Base-by-base conservation (phyloP, 92 coral and sea anemone species). In the Heteractis magnifica region DNA sequence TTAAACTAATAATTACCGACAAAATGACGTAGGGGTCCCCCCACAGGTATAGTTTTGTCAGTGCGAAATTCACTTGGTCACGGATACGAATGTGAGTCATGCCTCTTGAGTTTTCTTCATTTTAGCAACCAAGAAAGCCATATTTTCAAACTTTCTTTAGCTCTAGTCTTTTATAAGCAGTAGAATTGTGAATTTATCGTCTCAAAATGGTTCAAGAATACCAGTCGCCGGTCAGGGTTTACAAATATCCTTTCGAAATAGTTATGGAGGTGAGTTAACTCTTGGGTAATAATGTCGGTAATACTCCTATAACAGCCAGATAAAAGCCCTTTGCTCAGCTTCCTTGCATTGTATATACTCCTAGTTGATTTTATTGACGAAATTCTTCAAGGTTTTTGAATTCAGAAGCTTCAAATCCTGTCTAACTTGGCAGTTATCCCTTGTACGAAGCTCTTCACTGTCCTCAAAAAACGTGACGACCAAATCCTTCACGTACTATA, bases 211-310 rank as follows among this genome's bases (percentile, higher is more conserved):
- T 97, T 44, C 99, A 97, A 86, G 99, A 97, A 88, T 97, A 97
- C 75, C 98, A 97, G 79, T 94, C 98, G 23, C 99, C 99, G 15
- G 99, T 97, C 18, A 83, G 99, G 91, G 99, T 97, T 71, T 97
- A 97, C 86, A 97, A 97, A 84, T 94, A 90, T 86, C 99, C 99
- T 16, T 97, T 97, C 84, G 99, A 97, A 78, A 86, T 97, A 16
- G 99, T 97, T 15, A 97, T 97, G 99, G 98, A 94, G 97, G 99
- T 97, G 84, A 86, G 99, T 85, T 18, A 18, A 44, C 71, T 26
- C 23, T 68, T 26, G 49, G 49, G 12, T 18, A 65, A 65, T 65
- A 65, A 5, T 26, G 18, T 14, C 23, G 23, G 21, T 62, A 8
- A 23, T 62, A 18, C 70, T 58, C 70, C 70, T 18, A 62, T 5